These are phyloP conservation scores for Tamandua tetradactyla DNA, from an alignment of 2,797 vertebrate genomes.

Conservation along the genomic window DNA sequence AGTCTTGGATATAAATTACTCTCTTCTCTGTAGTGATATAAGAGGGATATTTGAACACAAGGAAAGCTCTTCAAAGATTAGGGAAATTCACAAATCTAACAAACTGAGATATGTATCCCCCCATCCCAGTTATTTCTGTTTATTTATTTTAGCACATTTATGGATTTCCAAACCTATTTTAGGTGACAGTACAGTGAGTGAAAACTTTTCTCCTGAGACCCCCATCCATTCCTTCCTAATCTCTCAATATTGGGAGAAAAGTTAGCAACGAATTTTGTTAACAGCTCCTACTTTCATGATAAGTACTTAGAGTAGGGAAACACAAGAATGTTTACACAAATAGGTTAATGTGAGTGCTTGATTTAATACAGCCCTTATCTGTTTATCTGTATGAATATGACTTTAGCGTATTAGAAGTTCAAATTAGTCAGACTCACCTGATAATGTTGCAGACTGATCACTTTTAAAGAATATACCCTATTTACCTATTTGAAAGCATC, in stretches of 20 bases:
- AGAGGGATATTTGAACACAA: slow-evolving; percentile 51
- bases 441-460: neutral
- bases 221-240: neutral
- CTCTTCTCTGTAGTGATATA: slow-evolving; percentile 5
- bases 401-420: neutral
- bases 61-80: neutral
- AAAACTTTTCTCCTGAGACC: neutral
- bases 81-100: slow-evolving; percentile 1
- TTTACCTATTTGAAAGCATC: neutral
- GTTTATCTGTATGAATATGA: neutral
- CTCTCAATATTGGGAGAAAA: neutral
- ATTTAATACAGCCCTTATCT: neutral
- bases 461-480: neutral
- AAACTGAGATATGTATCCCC: neutral
- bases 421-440: neutral
- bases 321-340: neutral
- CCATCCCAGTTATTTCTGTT: neutral
- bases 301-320: neutral
- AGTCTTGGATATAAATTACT: slow-evolving; percentile 45
- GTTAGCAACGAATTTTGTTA: slow-evolving; percentile 29
- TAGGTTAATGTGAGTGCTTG: neutral
- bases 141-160: slow-evolving; percentile 5
- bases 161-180: neutral
- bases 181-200: neutral
- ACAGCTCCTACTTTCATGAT: slow-evolving; percentile 20